Conservation (phyloP, 1,140 invertebrate species). For the Cydia pomonella region DNA sequence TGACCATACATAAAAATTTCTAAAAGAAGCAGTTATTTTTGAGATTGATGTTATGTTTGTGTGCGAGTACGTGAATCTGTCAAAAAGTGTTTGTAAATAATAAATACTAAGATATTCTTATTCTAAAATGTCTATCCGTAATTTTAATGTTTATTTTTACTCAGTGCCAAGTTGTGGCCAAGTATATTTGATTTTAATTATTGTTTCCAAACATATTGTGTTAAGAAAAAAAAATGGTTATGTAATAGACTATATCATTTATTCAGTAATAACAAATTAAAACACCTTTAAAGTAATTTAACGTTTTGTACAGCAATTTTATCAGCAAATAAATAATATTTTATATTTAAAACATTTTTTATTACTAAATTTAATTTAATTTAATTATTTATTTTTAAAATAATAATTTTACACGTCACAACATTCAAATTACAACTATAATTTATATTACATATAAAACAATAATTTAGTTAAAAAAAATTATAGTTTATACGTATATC, state of each 20-base stretch:
- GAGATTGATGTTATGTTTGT: too few relatives aligned
- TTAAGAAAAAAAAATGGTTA: slow-evolving; percentile 5
- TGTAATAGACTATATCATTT: neutral
- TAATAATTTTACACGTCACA: too few relatives aligned
- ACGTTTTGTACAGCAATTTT: slow-evolving; percentile 24
- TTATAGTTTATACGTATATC: too few relatives aligned
- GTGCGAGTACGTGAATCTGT: too few relatives aligned
- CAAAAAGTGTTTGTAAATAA: too few relatives aligned
- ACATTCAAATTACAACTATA: too few relatives aligned
- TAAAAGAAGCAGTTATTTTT: too few relatives aligned
- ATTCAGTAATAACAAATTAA: neutral
- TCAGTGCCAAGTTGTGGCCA: neutral
- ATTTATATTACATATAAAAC: too few relatives aligned
- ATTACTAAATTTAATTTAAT: slow-evolving; percentile 30
- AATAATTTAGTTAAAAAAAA: too few relatives aligned
- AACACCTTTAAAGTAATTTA: neutral
- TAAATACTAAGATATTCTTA: neutral
- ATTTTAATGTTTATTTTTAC: neutral
- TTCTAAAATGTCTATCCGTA: slow-evolving; percentile 1
- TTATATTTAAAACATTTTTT: slow-evolving; percentile 16
- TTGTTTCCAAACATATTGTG: neutral
- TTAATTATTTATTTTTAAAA: too few relatives aligned
- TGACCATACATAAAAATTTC: too few relatives aligned
- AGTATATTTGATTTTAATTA: neutral
- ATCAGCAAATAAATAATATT: slow-evolving; percentile 13